phyloP scores from a whole-genome alignment of 2,888 invertebrate species.

The Gymnocheta viridis region DNA sequence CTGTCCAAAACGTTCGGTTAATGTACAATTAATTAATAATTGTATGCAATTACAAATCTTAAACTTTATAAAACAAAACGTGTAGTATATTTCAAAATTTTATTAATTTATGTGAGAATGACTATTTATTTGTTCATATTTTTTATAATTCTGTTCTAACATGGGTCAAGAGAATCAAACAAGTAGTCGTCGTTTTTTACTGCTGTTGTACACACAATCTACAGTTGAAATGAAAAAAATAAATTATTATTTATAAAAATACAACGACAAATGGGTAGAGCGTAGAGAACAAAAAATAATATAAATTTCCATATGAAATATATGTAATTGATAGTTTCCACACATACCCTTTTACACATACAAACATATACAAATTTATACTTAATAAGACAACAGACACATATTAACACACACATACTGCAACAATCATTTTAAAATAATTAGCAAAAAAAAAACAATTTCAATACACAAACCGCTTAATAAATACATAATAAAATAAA shows the following conservation, averaged over 20 bases:
- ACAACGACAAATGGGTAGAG: constrained; percentile 57
- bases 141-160: constrained; percentile 41
- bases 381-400: background rate
- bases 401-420: constrained; percentile 16
- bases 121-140: constrained; percentile 10
- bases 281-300: constrained; percentile 27
- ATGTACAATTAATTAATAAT: constrained; percentile 51
- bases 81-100: constrained; percentile 42
- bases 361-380: background rate
- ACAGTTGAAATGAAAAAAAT: constrained; percentile 22
- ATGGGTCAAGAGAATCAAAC: constrained; percentile 67
- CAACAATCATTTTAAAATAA: constrained; percentile 56
- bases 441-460: constrained; percentile 60
- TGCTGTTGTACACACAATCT: constrained; percentile 40
- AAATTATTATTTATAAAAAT: constrained; percentile 48
- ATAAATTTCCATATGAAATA: constrained; percentile 70
- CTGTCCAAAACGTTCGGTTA: background rate
- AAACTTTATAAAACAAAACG: constrained; percentile 43
- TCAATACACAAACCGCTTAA: constrained; percentile 43
- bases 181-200: constrained; percentile 58
- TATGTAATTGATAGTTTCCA: constrained; percentile 73
- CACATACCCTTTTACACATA: constrained; percentile 25
- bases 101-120: constrained; percentile 39
- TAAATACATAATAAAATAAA: constrained; percentile 49
- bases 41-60: constrained; percentile 61